phyloP scores from a whole-genome alignment of 2,888 invertebrate genomes.

The Patella caerulea region DNA sequence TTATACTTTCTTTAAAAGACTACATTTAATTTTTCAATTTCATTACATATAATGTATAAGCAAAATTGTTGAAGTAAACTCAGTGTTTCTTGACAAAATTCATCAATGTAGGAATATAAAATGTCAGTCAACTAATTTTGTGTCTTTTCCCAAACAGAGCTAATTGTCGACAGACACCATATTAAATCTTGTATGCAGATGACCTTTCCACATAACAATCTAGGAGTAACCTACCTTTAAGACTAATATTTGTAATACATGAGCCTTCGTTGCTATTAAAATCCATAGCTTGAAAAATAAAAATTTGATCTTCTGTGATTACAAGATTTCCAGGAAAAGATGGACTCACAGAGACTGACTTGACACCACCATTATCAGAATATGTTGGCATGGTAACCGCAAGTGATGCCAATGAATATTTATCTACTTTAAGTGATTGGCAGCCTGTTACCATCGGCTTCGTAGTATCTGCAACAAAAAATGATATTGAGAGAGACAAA shows the following conservation, averaged over 20 bases:
- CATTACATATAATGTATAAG: no score
- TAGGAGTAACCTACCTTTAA: slow-evolving; percentile 39
- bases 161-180: no score
- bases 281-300: slow-evolving; percentile 95
- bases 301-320: slow-evolving; percentile 72
- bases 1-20: no score
- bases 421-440: neutral
- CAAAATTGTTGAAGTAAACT: no score
- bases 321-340: slow-evolving; percentile 40
- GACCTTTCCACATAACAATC: neutral
- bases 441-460: slow-evolving; percentile 35
- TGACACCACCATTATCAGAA: slow-evolving; percentile 45
- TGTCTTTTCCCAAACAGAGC: no score
- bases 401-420: slow-evolving; percentile 18
- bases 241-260: slow-evolving; percentile 89
- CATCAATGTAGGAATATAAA: no score
- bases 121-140: no score
- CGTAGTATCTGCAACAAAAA: slow-evolving; percentile 39
- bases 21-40: no score
- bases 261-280: slow-evolving; percentile 96
- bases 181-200: no score
- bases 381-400: slow-evolving; percentile 27
- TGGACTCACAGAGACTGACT: slow-evolving; percentile 26
- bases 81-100: no score
- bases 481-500: no score